Conservation (phyloP, 2,113 vertebrate genomes). For the Grammomys dolichurus region DNA sequence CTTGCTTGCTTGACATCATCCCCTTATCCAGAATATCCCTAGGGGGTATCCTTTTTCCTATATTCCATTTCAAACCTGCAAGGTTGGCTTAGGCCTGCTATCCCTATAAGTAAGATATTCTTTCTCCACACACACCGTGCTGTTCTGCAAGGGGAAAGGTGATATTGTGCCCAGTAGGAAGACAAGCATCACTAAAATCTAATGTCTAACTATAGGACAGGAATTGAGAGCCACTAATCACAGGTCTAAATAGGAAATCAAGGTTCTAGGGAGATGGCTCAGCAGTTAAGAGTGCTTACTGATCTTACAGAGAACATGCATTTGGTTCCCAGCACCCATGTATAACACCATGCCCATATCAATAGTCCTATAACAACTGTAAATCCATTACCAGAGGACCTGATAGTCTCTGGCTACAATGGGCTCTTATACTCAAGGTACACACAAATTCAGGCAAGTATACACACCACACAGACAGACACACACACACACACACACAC, state of each 20-base stretch:
- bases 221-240: conserved; percentile 18
- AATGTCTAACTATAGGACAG: conserved; percentile 20
- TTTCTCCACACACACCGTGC: background rate
- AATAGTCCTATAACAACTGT: background rate
- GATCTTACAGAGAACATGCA: background rate
- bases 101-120: background rate
- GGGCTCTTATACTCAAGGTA: too few relatives aligned
- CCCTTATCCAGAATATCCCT: background rate
- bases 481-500: background rate
- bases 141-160: background rate
- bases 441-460: background rate
- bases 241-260: conserved; percentile 27
- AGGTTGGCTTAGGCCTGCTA: background rate
- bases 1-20: background rate
- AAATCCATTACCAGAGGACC: background rate
- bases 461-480: background rate
- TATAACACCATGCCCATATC: background rate
- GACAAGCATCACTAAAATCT: background rate
- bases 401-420: background rate
- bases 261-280: background rate
- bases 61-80: background rate
- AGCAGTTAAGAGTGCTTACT: background rate
- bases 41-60: background rate
- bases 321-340: background rate
- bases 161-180: background rate